Conservation (phyloP, 2,113 vertebrate species). For the Orycteropus afer region DNA sequence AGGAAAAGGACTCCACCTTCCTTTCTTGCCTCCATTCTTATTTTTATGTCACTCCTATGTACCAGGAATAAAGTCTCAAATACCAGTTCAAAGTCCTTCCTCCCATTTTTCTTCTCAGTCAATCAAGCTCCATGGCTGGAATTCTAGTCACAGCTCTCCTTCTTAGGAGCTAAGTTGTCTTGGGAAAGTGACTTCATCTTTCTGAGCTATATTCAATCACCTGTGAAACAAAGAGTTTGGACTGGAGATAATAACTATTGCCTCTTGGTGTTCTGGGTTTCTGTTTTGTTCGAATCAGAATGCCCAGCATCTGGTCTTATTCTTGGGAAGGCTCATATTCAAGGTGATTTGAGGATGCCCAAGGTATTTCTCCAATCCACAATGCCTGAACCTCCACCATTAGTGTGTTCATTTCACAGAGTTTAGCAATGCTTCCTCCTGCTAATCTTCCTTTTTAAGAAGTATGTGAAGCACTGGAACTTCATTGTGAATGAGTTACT, state of each 20-base stretch:
- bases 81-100: not conserved
- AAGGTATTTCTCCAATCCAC: not conserved
- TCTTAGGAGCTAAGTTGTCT: not conserved
- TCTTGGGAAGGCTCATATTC: not conserved
- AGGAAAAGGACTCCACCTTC: not conserved
- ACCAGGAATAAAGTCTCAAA: not conserved
- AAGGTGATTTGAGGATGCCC: not conserved
- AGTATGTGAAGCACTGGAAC: not conserved
- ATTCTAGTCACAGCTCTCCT: not conserved
- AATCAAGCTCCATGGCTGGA: not conserved
- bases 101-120: not conserved
- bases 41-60: not conserved
- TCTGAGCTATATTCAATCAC: not conserved
- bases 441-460: not conserved
- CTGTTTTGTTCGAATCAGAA: not conserved
- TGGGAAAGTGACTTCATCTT: not conserved
- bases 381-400: not conserved
- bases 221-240: not conserved
- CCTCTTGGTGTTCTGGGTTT: not conserved
- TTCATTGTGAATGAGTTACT: not conserved
- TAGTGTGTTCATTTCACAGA: not conserved
- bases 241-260: not conserved
- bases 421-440: not conserved
- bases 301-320: not conserved
- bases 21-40: not conserved